Evolutionary conservation across 2,797 vertebrate species (phyloP).

Genomic region (Falco rusticolus): DNA sequence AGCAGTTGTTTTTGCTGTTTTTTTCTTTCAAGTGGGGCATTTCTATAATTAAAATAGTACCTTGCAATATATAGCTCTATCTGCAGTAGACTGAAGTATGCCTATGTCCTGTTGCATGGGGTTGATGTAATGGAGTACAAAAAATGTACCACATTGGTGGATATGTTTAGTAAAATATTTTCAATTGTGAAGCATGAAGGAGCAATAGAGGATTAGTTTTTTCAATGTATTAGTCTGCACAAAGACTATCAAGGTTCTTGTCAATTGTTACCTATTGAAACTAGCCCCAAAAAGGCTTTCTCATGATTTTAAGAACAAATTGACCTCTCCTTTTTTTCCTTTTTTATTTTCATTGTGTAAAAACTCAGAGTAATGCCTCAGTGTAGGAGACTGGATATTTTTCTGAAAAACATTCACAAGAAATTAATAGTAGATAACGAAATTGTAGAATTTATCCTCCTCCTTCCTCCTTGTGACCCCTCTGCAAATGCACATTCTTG

Average conservation of each 20-base stretch:
- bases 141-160: neutral
- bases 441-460: neutral
- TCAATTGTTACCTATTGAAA: neutral
- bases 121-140: neutral
- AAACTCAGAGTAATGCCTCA: neutral
- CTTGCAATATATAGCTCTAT: neutral
- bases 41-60: neutral
- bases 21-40: neutral
- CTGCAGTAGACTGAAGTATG: neutral
- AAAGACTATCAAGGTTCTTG: neutral
- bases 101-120: neutral
- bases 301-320: neutral
- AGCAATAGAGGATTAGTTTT: neutral
- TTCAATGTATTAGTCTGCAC: neutral
- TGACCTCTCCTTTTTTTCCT: neutral
- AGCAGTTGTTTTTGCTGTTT: neutral
- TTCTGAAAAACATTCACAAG: neutral
- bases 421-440: neutral
- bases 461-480: neutral
- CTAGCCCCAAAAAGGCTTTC: neutral
- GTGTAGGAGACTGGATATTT: neutral
- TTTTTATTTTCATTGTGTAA: fast-evolving
- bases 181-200: neutral
- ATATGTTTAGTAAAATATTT: neutral
- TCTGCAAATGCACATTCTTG: neutral